Percentiles rank a stretch among this genome's conserved stretches.
Conservation (phyloP, 2,888 invertebrate species). For the Pristionchus exspectatus region DNA sequence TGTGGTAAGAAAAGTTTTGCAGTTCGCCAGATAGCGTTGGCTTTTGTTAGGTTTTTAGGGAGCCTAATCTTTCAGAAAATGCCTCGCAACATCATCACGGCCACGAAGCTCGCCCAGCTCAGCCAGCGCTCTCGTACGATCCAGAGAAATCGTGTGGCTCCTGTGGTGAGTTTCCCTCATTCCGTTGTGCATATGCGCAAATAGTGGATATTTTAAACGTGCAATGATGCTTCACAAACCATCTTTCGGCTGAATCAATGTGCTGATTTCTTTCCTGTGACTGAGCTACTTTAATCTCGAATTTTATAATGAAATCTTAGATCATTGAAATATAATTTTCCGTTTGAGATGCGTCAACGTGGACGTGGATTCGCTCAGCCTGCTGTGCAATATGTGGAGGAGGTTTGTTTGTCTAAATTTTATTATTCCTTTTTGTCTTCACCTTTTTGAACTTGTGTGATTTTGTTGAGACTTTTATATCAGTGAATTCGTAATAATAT, state of each 20-base stretch:
- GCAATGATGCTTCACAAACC: constrained; percentile 56
- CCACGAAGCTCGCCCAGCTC: constrained; percentile 37
- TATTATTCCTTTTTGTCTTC: neutral
- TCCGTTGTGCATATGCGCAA: neutral
- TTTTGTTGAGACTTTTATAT: neutral
- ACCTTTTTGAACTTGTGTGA: neutral
- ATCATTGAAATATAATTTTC: neutral
- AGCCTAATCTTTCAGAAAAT: constrained; percentile 20
- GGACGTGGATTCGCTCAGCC: constrained; percentile 37
- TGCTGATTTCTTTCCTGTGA: constrained; percentile 45
- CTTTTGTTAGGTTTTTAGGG: neutral
- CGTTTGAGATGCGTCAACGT: constrained; percentile 16
- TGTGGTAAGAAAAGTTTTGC: constrained; percentile 49
- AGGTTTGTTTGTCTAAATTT: neutral
- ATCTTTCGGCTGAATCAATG: constrained; percentile 56
- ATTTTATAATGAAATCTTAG: neutral
- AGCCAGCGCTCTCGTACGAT: constrained; percentile 52
- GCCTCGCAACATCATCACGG: constrained; percentile 56
- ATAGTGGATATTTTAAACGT: neutral
- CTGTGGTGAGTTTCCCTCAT: neutral
- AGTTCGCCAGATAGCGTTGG: neutral
- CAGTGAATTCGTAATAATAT: neutral
- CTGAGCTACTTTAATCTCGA: constrained; percentile 28
- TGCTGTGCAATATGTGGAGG: constrained; percentile 26
- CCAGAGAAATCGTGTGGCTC: constrained; percentile 28